These are phyloP conservation scores for Nemoura dubitans DNA, from an alignment of 2,888 invertebrate genomes.

Conservation along the genomic window DNA sequence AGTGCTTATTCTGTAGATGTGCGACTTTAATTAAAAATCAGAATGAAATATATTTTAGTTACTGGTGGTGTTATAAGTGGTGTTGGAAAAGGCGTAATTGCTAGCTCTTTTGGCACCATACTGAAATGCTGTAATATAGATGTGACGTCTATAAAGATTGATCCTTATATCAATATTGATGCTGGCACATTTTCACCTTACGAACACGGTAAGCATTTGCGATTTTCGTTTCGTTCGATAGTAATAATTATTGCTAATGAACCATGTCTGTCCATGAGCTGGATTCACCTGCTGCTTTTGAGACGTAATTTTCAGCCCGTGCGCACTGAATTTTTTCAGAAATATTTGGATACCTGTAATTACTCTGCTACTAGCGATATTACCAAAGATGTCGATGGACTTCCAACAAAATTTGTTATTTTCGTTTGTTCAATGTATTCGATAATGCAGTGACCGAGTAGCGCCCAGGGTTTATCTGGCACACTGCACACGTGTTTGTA, in stretches of 20 bases:
- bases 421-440: too few relatives aligned
- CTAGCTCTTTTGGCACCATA: constrained; percentile 94
- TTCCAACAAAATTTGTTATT: too few relatives aligned
- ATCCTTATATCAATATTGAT: constrained; percentile 99
- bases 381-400: too few relatives aligned
- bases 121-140: constrained; percentile 94
- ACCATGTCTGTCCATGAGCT: neutral
- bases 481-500: too few relatives aligned
- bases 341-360: too few relatives aligned
- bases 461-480: too few relatives aligned
- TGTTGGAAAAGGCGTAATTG: constrained; percentile 95
- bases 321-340: too few relatives aligned
- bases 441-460: too few relatives aligned
- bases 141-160: constrained; percentile 99
- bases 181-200: constrained; percentile 99
- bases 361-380: too few relatives aligned
- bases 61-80: constrained; percentile 99
- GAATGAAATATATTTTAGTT: constrained; percentile 97
- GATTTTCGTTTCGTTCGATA: neutral
- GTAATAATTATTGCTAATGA: neutral
- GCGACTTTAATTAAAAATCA: constrained; percentile 49
- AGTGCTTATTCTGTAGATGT: neutral
- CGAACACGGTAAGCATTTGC: constrained; percentile 84
- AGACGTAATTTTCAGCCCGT: too few relatives aligned
- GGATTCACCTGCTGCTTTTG: too few relatives aligned